phyloP scores from a whole-genome alignment of 2,888 invertebrate genomes.

The Chrysomela aeneicollis region DNA sequence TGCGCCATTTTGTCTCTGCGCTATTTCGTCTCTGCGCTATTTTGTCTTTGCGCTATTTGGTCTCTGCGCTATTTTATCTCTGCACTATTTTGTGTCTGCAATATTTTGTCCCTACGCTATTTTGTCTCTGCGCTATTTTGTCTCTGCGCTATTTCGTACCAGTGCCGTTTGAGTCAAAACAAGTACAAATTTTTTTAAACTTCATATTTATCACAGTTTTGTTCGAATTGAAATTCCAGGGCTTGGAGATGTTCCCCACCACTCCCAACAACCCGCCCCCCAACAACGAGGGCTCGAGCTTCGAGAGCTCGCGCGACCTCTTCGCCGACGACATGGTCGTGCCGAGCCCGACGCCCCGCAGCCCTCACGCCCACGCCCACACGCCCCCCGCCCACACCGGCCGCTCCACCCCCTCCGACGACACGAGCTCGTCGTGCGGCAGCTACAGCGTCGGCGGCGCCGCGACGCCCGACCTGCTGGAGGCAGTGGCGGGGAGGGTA shows the following conservation, averaged over 20 bases:
- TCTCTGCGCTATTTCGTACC: too few relatives aligned
- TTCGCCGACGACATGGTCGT: constrained; percentile 68
- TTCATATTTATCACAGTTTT: too few relatives aligned
- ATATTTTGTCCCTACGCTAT: too few relatives aligned
- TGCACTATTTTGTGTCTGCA: too few relatives aligned
- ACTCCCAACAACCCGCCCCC: constrained; percentile 36
- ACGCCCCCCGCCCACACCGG: constrained; percentile 57
- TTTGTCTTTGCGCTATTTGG: too few relatives aligned
- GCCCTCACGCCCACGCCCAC: constrained; percentile 52
- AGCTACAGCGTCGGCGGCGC: constrained; percentile 64
- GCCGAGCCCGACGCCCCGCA: constrained; percentile 47
- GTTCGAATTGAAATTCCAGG: too few relatives aligned
- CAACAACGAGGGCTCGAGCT: constrained; percentile 79
- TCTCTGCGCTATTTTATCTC: too few relatives aligned
- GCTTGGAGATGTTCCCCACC: constrained; percentile 37
- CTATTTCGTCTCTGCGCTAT: too few relatives aligned
- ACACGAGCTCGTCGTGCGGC: constrained; percentile 67
- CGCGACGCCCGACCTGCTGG: constrained; percentile 58
- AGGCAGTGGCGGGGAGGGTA: constrained; percentile 48
- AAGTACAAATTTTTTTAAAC: too few relatives aligned
- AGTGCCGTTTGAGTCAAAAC: too few relatives aligned
- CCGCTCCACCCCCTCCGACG: constrained; percentile 66
- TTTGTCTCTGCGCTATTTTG: too few relatives aligned
- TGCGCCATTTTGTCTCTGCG: too few relatives aligned
- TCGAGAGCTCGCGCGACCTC: constrained; percentile 84